Evolutionary conservation across 2,113 vertebrate species (phyloP), one percentile per base, ranked within the genome.

Genomic region (Chlamydotis undulata): DNA sequence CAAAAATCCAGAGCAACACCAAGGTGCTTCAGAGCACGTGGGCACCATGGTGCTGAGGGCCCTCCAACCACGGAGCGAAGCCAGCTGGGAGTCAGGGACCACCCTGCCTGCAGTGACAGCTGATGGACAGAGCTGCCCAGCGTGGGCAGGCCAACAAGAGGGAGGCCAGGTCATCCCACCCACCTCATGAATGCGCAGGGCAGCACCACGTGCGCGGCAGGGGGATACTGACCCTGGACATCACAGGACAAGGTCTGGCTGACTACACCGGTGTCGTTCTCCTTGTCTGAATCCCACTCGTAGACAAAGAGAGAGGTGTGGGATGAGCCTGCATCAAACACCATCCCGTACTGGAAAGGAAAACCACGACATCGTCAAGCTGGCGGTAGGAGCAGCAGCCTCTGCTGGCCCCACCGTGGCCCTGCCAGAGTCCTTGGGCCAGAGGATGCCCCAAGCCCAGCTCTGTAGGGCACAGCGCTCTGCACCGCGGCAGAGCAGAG

Each of bases 321-420:
- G 5, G 99, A 99, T 0, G 99, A 99, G 65, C 99, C 99, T 1
- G 99, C 99, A 26, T 99, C 99, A 94, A 99, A 95, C 75, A 99
- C 99, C 50, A 99, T 97, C 81, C 99, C 99, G 16, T 99, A 99
- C 99, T 99, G 93, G 31, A 95, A 94, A 94, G 14, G 91, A 87
- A 78, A 89, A 68, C 2, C 26, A 56, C 60, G 63, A 78, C 6
- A 33, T 39, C 7, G 26, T 37, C 10, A 15, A 1, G 2, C 17
- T 31, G 50, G 4, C 0, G 2, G 24, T 26, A 81, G 60, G 17
- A 82, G 59, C 50, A 61, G 81, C 89, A 93, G 71, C 56, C 45
- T 35, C 1, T 53, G 63, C 79, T 21, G 29, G 26, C 17, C 65
- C 52, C 53, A 39, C 0, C 43, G 28, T 5, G 15, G 22, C 39